Evolutionary conservation across 1,140 invertebrate genomes (phyloP).

Genomic region (Meteorus sp.): DNA sequence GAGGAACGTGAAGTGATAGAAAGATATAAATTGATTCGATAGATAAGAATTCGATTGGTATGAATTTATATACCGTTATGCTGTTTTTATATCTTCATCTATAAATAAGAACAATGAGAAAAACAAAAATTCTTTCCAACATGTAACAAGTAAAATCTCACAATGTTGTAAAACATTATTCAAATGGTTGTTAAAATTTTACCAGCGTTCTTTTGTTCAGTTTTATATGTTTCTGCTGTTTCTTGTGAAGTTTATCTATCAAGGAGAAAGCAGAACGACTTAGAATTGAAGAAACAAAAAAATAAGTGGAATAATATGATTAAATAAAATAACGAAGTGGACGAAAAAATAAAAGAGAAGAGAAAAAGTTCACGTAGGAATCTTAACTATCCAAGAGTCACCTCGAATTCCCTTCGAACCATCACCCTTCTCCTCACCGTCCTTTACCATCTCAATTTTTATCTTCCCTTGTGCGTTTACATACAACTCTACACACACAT

Average conservation of each 20-base stretch:
- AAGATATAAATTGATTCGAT: slow-evolving; percentile 19
- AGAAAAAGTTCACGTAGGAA: neutral
- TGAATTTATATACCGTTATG: slow-evolving; percentile 18
- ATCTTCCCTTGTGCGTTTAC: no score
- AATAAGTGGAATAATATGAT: neutral
- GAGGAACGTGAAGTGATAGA: slow-evolving; percentile 3
- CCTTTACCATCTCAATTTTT: neutral
- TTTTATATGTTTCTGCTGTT: no score
- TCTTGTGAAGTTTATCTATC: no score
- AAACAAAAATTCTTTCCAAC: slow-evolving; percentile 4
- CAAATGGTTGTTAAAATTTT: no score
- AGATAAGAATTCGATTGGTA: slow-evolving; percentile 16
- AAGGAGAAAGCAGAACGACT: no score
- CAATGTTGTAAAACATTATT: no score
- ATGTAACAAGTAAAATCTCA: no score
- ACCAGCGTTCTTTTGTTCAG: no score
- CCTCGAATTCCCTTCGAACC: neutral
- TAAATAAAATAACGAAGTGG: neutral
- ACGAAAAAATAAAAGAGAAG: neutral
- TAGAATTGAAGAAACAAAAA: no score
- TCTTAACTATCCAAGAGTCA: neutral
- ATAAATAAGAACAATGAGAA: slow-evolving; percentile 7
- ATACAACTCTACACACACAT: no score
- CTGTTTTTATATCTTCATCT: slow-evolving; percentile 4
- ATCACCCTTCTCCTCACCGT: neutral